Percentiles rank a stretch among this genome's conserved stretches.
Conservation (phyloP, 2,797 vertebrate genomes). For the Syngnathus acus region DNA sequence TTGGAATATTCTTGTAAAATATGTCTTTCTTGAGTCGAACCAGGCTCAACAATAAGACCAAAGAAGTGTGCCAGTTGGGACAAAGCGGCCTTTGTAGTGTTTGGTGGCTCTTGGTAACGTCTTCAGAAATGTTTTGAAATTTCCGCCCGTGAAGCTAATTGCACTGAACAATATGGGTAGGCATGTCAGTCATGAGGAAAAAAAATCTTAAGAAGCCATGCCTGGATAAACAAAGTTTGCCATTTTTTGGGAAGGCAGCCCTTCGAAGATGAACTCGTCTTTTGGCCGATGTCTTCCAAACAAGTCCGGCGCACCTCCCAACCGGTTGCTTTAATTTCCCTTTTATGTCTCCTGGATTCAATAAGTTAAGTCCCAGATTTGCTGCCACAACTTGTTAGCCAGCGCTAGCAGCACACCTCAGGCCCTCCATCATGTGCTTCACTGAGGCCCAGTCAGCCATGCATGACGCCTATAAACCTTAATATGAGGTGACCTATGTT, state of each 20-base stretch:
- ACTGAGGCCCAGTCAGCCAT: slow-evolving; percentile 14
- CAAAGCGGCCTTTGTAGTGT: background rate
- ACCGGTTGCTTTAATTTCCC: background rate
- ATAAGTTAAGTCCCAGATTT: slow-evolving; percentile 16
- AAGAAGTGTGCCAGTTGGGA: background rate
- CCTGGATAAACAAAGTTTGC: background rate
- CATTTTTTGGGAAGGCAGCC: background rate
- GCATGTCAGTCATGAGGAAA: background rate
- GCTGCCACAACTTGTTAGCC: slow-evolving; percentile 33
- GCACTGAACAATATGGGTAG: background rate
- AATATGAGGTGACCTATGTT: slow-evolving; percentile 19
- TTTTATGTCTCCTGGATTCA: slow-evolving; percentile 12
- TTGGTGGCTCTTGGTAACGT: background rate
- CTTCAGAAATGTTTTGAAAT: background rate
- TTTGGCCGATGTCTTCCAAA: slow-evolving; percentile 5
- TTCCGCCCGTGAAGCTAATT: background rate
- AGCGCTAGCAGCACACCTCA: slow-evolving; percentile 12
- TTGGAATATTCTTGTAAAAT: too few relatives aligned
- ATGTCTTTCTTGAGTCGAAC: too few relatives aligned
- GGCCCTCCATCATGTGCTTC: slow-evolving; percentile 24
- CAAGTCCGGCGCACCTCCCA: background rate
- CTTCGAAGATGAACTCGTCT: background rate
- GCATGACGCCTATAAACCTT: slow-evolving; percentile 13
- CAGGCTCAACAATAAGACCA: background rate
- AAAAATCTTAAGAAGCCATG: background rate